Conservation (phyloP, 2,113 vertebrate species). For the Eurypyga helias region DNA sequence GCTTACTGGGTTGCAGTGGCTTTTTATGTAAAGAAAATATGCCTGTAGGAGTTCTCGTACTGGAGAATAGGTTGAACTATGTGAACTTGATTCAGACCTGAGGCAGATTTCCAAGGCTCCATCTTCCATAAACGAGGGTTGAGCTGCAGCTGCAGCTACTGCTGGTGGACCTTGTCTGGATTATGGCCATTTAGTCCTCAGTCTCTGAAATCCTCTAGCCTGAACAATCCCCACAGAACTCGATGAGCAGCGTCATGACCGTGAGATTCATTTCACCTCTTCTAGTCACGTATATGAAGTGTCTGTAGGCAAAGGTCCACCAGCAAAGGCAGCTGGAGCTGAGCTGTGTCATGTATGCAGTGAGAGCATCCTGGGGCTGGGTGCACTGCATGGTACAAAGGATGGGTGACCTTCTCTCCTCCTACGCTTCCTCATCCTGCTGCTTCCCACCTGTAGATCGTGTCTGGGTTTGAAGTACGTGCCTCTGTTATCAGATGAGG, state of each 20-base stretch:
- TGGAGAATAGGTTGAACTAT: background rate
- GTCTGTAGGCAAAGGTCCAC: background rate
- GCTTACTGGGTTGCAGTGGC: background rate
- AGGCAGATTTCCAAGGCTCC: background rate
- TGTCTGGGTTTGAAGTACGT: background rate
- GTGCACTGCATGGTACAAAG: rapidly evolving
- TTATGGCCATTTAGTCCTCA: background rate
- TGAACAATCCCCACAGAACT: rapidly evolving
- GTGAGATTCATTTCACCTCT: background rate
- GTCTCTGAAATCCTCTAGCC: background rate
- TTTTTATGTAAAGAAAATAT: background rate
- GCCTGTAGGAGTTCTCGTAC: background rate
- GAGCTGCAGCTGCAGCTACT: background rate
- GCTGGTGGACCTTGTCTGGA: background rate
- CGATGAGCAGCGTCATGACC: background rate
- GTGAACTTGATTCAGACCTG: background rate
- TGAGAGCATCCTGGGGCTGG: background rate
- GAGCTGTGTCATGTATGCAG: background rate
- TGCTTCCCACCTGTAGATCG: background rate
- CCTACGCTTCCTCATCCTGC: background rate
- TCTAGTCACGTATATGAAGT: background rate
- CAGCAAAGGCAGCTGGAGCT: background rate
- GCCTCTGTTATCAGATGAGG: background rate
- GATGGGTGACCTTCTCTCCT: background rate
- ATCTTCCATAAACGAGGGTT: background rate